phyloP scores from a whole-genome alignment of 2,113 vertebrate species.

The Dasypus novemcinctus region DNA sequence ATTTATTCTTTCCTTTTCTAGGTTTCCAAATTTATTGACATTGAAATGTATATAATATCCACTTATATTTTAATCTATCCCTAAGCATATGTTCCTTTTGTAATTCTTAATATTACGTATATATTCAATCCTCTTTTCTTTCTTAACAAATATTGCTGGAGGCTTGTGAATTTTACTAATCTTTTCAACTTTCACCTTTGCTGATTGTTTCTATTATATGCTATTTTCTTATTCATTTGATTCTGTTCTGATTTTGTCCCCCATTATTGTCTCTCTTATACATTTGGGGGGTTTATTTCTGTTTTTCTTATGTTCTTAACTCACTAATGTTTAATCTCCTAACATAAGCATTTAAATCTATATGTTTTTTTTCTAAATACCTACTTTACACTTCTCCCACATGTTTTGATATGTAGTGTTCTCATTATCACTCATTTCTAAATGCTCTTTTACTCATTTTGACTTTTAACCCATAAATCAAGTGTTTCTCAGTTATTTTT shows the following conservation, averaged over 20 bases:
- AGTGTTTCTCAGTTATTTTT: neutral
- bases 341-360: neutral
- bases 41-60: neutral
- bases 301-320: neutral
- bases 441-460: neutral
- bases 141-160: neutral
- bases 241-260: neutral
- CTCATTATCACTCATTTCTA: neutral
- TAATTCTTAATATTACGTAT: conserved; percentile 1
- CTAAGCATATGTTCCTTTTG: neutral
- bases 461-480: neutral
- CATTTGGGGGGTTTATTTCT: neutral
- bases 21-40: neutral
- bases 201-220: neutral
- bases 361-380: neutral
- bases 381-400: neutral
- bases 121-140: neutral
- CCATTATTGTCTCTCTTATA: neutral
- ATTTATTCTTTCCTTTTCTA: conserved; percentile 25
- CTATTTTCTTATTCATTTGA: neutral
- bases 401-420: neutral
- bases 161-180: neutral
- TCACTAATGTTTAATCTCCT: neutral
- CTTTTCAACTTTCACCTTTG: neutral
- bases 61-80: neutral